These are phyloP conservation scores for Etheostoma cragini DNA, from an alignment of 2,113 vertebrate species.

Conservation along the genomic window DNA sequence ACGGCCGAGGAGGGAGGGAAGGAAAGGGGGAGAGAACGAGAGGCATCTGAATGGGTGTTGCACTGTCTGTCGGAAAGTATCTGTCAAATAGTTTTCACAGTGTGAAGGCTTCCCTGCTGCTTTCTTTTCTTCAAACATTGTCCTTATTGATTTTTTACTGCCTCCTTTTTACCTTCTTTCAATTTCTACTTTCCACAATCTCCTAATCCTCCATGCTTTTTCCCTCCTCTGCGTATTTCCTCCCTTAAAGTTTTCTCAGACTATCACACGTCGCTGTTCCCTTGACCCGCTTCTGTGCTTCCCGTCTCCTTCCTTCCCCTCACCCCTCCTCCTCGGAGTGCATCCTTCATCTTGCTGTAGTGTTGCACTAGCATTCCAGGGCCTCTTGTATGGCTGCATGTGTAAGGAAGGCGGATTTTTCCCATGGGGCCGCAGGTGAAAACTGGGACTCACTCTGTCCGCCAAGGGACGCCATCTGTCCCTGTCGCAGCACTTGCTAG, in stretches of 20 bases:
- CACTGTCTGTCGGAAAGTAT: constrained; percentile 76
- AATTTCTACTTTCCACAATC: constrained; percentile 59
- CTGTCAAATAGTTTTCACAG: constrained; percentile 77
- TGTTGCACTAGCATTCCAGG: constrained; percentile 80
- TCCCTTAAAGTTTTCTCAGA: constrained; percentile 63
- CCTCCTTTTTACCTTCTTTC: constrained; percentile 65
- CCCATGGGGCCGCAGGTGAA: constrained; percentile 88
- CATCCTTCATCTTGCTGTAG: constrained; percentile 71
- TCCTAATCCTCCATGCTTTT: constrained; percentile 69
- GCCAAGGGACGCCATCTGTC: constrained; percentile 88
- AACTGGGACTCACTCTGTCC: constrained; percentile 85
- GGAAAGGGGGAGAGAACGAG: constrained; percentile 53
- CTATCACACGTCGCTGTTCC: constrained; percentile 56
- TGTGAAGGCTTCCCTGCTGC: constrained; percentile 74
- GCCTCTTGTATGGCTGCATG: constrained; percentile 79
- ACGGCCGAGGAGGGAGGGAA: constrained; percentile 57
- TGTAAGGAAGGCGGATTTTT: constrained; percentile 82
- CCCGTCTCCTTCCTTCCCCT: constrained; percentile 21
- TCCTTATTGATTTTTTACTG: constrained; percentile 74
- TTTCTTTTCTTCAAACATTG: constrained; percentile 73
- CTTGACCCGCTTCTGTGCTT: constrained; percentile 67
- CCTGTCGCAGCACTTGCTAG: constrained; percentile 81
- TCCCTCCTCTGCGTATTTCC: constrained; percentile 56
- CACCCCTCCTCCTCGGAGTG: constrained; percentile 33
- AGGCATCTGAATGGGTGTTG: constrained; percentile 74